Conservation (phyloP, 2,888 invertebrate species). For the Adineta ricciae region DNA sequence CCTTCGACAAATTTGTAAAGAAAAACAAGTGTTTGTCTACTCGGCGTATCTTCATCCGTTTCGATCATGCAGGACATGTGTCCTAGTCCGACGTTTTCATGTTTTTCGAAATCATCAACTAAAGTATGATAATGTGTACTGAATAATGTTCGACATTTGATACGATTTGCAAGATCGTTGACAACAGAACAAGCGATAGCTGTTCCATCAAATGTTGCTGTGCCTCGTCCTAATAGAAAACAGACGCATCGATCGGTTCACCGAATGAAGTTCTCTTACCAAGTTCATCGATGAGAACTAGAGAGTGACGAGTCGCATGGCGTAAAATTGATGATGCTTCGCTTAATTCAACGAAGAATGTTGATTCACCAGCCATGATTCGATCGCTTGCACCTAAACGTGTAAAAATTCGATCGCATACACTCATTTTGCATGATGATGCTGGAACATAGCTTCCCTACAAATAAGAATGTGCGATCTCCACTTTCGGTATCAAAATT, state of each 20-base stretch:
- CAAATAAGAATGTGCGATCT: no score
- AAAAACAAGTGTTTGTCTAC: conserved; percentile 84
- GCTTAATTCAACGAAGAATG: conserved; percentile 79
- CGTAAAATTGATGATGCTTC: conserved; percentile 83
- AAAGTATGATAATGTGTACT: conserved; percentile 66
- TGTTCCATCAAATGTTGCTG: conserved; percentile 92
- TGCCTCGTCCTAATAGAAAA: conserved; percentile 61
- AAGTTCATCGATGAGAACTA: conserved; percentile 87
- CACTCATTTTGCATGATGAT: conserved; percentile 62
- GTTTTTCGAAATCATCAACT: conserved; percentile 67
- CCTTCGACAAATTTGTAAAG: conserved; percentile 81
- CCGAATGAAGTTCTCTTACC: no score
- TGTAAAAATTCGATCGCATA: conserved; percentile 88
- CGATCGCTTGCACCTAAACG: conserved; percentile 90
- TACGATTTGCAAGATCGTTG: conserved; percentile 59
- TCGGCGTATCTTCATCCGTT: conserved; percentile 58
- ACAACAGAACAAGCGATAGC: conserved; percentile 88
- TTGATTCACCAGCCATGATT: conserved; percentile 77
- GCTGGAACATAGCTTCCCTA: conserved; percentile 77
- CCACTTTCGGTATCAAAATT: no score
- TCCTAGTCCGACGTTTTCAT: conserved; percentile 59
- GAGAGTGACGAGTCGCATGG: conserved; percentile 73
- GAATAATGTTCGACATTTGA: conserved; percentile 72
- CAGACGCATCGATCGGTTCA: no score
- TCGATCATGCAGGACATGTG: conserved; percentile 97